Evolutionary conservation across 2,113 vertebrate species (phyloP).

Genomic region (Cairina moschata): DNA sequence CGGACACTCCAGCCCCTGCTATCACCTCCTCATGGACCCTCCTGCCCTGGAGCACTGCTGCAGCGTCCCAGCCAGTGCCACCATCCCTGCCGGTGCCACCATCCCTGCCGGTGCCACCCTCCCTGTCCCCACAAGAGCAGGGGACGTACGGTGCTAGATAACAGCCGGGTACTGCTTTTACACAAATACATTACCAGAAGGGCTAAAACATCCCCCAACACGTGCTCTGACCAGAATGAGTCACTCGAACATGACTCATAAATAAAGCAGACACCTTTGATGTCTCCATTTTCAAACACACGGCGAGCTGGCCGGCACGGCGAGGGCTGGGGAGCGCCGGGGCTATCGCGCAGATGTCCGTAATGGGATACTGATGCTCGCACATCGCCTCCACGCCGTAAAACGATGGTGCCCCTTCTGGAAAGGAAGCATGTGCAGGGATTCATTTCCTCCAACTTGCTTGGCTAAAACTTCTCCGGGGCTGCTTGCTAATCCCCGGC

Average conservation of each 20-base stretch:
- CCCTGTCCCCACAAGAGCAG: neutral
- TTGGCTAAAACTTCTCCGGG: neutral
- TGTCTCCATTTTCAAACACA: neutral
- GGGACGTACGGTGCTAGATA: accelerated
- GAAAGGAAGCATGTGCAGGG: neutral
- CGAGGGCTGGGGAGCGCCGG: neutral
- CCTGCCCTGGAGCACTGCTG: neutral
- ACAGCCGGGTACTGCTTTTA: neutral
- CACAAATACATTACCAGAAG: neutral
- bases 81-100: neutral
- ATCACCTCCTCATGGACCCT: neutral
- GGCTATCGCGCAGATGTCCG: neutral
- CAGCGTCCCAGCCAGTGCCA: neutral
- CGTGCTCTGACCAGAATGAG: neutral
- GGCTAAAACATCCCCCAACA: neutral
- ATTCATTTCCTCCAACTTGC: neutral
- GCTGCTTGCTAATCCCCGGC: neutral
- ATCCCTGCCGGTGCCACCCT: neutral
- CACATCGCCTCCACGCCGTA: neutral
- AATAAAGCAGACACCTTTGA: slow-evolving; percentile 7
- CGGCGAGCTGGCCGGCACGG: neutral
- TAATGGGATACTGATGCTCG: neutral
- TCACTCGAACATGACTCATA: neutral
- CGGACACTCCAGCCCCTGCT: neutral
- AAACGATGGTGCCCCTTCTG: neutral